Percentiles rank a stretch among this genome's conserved stretches.
Evolutionary conservation across 2,113 vertebrate species (phyloP).

Genomic region (Scalopus aquaticus): DNA sequence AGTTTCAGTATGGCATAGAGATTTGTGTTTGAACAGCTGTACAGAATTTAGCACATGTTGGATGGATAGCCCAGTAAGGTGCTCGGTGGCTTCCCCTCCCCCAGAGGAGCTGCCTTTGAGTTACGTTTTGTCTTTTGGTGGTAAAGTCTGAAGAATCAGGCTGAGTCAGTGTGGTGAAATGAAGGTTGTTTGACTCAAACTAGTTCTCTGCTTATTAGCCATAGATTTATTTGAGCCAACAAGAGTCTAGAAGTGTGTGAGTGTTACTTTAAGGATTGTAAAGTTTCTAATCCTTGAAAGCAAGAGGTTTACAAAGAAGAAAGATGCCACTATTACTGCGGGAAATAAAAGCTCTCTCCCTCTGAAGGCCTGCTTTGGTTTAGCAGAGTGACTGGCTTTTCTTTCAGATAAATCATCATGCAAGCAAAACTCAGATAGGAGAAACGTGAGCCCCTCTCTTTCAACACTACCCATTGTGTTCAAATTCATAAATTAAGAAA

Average conservation of each 20-base stretch:
- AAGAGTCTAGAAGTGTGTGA: background rate
- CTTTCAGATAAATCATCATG: constrained; percentile 28
- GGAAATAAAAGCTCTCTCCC: background rate
- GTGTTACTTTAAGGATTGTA: background rate
- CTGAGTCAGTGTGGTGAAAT: background rate
- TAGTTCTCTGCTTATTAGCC: background rate
- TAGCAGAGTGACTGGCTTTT: background rate
- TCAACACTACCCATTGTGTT: constrained; percentile 56
- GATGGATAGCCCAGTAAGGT: too few species aligned
- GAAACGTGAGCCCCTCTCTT: constrained; percentile 17
- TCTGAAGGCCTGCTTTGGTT: background rate
- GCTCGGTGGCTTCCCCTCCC: too few species aligned
- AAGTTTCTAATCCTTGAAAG: background rate
- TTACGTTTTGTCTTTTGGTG: background rate
- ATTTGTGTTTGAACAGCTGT: background rate
- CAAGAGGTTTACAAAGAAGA: fast-evolving
- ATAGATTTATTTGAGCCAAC: background rate
- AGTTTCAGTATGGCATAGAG: too few species aligned
- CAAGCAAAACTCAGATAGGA: constrained; percentile 5
- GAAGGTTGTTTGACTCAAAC: background rate
- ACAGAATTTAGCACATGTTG: background rate
- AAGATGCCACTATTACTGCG: background rate
- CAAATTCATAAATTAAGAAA: constrained; percentile 66
- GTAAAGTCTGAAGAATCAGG: background rate
- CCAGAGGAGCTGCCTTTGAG: background rate